These are phyloP conservation scores for Ichneumoninae sp. DNA, from an alignment of 2,888 invertebrate species.

Conservation along the genomic window DNA sequence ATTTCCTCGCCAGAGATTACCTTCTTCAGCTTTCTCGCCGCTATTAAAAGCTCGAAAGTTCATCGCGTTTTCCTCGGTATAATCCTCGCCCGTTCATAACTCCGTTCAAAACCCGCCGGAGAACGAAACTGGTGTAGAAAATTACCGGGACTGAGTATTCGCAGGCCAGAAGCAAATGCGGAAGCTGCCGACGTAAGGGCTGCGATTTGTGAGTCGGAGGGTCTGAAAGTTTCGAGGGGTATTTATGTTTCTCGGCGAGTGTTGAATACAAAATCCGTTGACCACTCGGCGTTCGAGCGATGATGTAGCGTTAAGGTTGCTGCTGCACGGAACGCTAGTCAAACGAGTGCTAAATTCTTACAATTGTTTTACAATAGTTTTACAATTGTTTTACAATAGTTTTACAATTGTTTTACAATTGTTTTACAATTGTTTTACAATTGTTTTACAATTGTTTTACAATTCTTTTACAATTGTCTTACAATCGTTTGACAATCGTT, in stretches of 20 bases:
- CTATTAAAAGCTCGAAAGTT: constrained; percentile 10
- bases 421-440: too few relatives aligned
- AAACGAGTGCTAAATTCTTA: too few relatives aligned
- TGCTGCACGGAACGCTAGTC: neutral
- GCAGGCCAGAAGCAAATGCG: neutral
- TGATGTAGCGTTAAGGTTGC: neutral
- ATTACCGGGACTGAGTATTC: neutral
- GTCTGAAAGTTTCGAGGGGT: constrained; percentile 34
- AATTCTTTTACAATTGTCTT: too few relatives aligned
- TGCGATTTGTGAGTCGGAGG: neutral
- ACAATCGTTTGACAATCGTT: too few relatives aligned
- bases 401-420: too few relatives aligned
- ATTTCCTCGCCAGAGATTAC: neutral
- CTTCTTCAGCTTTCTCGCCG: neutral
- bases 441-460: too few relatives aligned
- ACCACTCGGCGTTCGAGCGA: neutral
- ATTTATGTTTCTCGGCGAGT: constrained; percentile 31
- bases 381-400: too few relatives aligned
- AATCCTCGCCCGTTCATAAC: neutral
- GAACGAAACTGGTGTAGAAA: neutral
- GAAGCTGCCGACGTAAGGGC: neutral
- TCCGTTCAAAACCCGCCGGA: neutral
- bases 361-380: too few relatives aligned
- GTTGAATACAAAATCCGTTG: constrained; percentile 41
- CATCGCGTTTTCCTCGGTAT: neutral